Base-by-base conservation (phyloP, 2,113 vertebrate genomes). In the Azemiops feae region DNA sequence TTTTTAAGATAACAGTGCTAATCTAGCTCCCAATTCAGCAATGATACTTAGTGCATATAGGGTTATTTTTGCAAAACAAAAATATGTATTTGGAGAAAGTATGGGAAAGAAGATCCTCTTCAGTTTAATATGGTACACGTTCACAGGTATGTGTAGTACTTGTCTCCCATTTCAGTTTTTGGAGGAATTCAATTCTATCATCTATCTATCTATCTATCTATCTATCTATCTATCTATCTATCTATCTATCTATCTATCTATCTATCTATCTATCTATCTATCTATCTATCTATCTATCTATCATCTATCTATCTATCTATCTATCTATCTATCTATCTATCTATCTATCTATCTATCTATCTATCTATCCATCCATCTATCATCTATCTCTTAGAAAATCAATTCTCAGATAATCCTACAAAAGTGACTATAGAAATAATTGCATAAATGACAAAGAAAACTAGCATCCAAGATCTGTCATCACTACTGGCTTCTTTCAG, bases 361-460 rank as follows among this genome's bases (percentile, higher is more conserved):
- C 39, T 8, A 0, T 85, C 74, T 39, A 0, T 39, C 34, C 43
- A 0, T 85, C 11, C 81, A 39, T 55, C 16, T 47, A 50, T 89
- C 55, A 45, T 50, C 47, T 50, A 10, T 34, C 30, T 30, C 10
- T 87, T 39, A 43, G n/a, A 50, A 87, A 34, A 25, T 23, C 27
- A 34, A 16, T 34, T 94, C 58, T 93, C 90, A 91, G 39, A 85
- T 47, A 81, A 90, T n/a, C 88, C 93, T 47, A 92, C 85, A 55
- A 86, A 39, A 58, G 85, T 10, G 14, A 39, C 92, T 47, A 91
- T 60, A 25, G 74, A n/a, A 58, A 58, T 16, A 89, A 54, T 22
- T 89, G 11, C 58, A 0, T 2, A 2, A 91, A 89, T 8, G 25
- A 4, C 8, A 6, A 88, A 34, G 87, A 16, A 89, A 89, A n/a